A percentile compares a stretch with the other conserved stretches of the same genome.
These are phyloP conservation scores for Rhinella marina DNA, from an alignment of 2,797 vertebrate species.

Conservation along the genomic window DNA sequence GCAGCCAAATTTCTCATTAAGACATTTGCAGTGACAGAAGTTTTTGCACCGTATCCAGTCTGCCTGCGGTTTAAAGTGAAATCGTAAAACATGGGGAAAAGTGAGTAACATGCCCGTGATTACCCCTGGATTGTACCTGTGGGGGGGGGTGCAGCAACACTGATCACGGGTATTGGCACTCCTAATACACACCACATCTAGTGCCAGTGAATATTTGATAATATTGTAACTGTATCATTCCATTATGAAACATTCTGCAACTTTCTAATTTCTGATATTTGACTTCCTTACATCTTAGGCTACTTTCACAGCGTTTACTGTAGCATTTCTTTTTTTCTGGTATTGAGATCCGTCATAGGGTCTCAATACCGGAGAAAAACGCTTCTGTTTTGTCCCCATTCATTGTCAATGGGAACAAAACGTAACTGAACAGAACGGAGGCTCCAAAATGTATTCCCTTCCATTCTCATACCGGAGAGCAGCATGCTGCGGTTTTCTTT, in stretches of 20 bases:
- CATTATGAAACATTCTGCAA: not conserved
- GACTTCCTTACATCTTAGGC: no score
- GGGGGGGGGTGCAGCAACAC: not conserved
- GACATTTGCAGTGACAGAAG: slow-evolving; percentile 28
- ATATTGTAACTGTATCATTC: not conserved
- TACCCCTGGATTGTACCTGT: not conserved
- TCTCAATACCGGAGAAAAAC: no score
- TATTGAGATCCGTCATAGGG: no score
- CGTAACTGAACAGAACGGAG: no score
- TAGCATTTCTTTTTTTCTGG: no score
- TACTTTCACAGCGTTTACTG: no score
- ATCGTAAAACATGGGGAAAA: not conserved
- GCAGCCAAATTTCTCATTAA: slow-evolving; percentile 32
- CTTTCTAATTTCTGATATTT: not conserved
- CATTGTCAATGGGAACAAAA: no score
- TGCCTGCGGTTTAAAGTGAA: not conserved
- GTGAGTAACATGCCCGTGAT: not conserved
- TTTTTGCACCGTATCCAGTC: not conserved
- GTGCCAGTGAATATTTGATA: not conserved
- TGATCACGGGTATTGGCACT: not conserved
- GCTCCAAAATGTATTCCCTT: no score
- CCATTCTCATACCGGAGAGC: no score
- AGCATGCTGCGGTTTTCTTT: no score
- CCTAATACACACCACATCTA: not conserved
- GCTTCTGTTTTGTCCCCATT: no score